A percentile compares a stretch with the other conserved stretches of the same genome.
Conservation (phyloP, 1,140 invertebrate species). For the Lepidurus apus region DNA sequence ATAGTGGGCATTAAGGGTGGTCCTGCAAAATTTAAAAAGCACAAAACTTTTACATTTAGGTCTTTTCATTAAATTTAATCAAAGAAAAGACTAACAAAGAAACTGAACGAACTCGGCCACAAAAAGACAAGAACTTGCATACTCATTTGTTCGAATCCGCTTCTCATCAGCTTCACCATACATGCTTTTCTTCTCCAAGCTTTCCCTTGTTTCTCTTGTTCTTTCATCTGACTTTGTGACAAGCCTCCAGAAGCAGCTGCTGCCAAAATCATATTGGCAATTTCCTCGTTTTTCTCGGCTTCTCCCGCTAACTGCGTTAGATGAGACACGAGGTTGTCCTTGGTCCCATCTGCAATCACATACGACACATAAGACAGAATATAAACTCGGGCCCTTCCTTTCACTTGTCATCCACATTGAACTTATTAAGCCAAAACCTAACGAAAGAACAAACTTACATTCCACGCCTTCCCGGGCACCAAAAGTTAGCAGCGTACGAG, state of each 20-base stretch:
- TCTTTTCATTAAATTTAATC: background rate
- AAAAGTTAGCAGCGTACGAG: constrained; percentile 78
- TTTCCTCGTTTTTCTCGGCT: constrained; percentile 56
- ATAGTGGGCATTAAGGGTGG: constrained; percentile 38
- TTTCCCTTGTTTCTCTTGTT: constrained; percentile 49
- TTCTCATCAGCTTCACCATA: constrained; percentile 49
- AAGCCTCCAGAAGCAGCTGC: constrained; percentile 41
- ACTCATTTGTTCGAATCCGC: constrained; percentile 51
- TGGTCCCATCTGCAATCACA: constrained; percentile 42
- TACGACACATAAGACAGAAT: constrained; percentile 28
- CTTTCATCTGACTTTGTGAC: constrained; percentile 39
- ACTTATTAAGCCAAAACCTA: constrained; percentile 27
- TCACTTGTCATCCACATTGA: background rate
- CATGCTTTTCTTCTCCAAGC: constrained; percentile 50
- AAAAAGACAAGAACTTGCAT: constrained; percentile 38
- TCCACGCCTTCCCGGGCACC: constrained; percentile 81
- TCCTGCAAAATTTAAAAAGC: constrained; percentile 28
- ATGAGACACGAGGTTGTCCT: constrained; percentile 64
- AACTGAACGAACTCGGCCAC: background rate
- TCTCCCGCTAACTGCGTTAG: constrained; percentile 69
- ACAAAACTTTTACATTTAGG: background rate
- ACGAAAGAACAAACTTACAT: constrained; percentile 59
- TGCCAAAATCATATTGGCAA: constrained; percentile 15
- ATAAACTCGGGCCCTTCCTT: constrained; percentile 17
- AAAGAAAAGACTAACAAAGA: background rate